Conservation (phyloP, 2,888 invertebrate genomes). For the Choreutis nemorana region DNA sequence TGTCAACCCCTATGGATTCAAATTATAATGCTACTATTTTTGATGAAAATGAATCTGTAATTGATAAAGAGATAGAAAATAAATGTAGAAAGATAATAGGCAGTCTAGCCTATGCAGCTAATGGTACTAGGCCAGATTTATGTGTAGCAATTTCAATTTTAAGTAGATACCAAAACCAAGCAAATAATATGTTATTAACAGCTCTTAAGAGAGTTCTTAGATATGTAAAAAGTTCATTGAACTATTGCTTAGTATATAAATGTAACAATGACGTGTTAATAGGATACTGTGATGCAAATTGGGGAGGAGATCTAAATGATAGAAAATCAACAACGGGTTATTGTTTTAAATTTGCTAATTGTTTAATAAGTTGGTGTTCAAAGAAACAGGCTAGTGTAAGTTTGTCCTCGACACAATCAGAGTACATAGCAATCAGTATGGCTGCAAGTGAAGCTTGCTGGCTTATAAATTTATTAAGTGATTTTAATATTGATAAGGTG, state of each 20-base stretch:
- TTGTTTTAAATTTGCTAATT: constrained; percentile 12
- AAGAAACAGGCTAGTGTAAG: constrained; percentile 15
- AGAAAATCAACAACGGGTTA: constrained; percentile 15
- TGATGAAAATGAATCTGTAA: constrained; percentile 1
- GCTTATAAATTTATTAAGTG: constrained; percentile 9
- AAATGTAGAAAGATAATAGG: constrained; percentile 13
- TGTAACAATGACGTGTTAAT: constrained; percentile 8
- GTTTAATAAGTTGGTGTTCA: constrained; percentile 13
- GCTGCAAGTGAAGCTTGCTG: constrained; percentile 11
- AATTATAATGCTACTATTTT: constrained; percentile 12
- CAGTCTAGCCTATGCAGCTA: constrained; percentile 11
- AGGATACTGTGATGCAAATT: constrained; percentile 15
- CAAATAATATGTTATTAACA: constrained; percentile 1
- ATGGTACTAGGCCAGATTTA: constrained; percentile 11
- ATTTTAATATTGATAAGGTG: constrained; percentile 6
- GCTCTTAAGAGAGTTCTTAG: constrained; percentile 6
- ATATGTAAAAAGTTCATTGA: constrained; percentile 9
- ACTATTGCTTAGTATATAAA: constrained; percentile 12
- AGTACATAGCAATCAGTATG: constrained; percentile 15
- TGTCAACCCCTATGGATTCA: constrained; percentile 8
- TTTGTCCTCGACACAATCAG: constrained; percentile 16
- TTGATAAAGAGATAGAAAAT: constrained; percentile 10
- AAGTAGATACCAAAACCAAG: constrained; percentile 2
- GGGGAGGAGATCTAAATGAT: constrained; percentile 13
- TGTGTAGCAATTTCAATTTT: constrained; percentile 1